Evolutionary conservation across 2,888 invertebrate genomes (phyloP), one percentile per base, ranked within the genome.

Genomic region (Nasonia oneida): DNA sequence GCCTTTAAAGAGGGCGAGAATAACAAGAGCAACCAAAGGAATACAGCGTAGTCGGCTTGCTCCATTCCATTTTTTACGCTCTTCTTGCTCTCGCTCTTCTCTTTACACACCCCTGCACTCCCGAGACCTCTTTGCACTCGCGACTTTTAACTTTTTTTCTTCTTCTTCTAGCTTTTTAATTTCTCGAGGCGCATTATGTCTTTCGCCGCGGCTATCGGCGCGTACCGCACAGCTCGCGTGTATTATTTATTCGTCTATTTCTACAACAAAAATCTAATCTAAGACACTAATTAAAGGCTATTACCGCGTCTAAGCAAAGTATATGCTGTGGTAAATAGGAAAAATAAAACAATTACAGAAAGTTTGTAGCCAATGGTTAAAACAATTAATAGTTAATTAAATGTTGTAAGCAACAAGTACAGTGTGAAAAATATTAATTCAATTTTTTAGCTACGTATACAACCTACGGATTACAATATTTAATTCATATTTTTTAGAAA

Each of bases 61-160:
- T 85, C 78, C 83, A 84, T 88, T 87, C 87, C 87, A 75, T 79
- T 87, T 88, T 87, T 81, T 86, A 86, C 73, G 81, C 77, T 84
- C 76, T 64, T 81, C 76, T 78, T 84, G 78, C 81, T 83, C 86
- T 83, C 85, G 57, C 73, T 83, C 42, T 87, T 81, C 73, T 39
- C 29, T 77, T 70, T 79, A 78, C 77, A 78, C 77, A 57, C 82
- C 75, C 76, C 61, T 37, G 61, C 61, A 67, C 74, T 42, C 61
- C 42, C 79, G 39, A 83, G 18, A 64, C 47, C 85, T 80, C 77
- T 77, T 83, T 74, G 75, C n/a, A 3, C 80, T 82, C 75, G 50
- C 67, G 57, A 71, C 61, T 84, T 86, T 86, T 86, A 81, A n/a
- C 33, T 33, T 79, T 6, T 70, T n/a, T 18, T 12, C n/a, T 50